Conservation (phyloP, 1,140 invertebrate genomes). For the Eciton burchellii region DNA sequence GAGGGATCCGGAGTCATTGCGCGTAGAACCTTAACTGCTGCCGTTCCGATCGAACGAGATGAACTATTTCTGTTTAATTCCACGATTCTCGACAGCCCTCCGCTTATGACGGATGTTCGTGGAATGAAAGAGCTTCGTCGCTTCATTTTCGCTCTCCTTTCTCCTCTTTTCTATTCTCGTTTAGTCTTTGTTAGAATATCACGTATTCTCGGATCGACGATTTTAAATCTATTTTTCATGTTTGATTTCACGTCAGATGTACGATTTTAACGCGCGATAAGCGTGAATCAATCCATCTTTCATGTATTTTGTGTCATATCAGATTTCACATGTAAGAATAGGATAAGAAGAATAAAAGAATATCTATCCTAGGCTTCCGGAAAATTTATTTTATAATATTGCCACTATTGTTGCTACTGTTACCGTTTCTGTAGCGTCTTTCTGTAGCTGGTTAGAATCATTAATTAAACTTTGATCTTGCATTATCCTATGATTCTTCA, state of each 20-base stretch:
- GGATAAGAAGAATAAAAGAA: too few species aligned
- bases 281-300: not conserved
- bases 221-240: constrained; percentile 3
- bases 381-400: not conserved
- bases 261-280: constrained; percentile 7
- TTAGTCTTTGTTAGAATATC: not conserved
- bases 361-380: too few species aligned
- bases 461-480: too few species aligned
- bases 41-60: constrained; percentile 32
- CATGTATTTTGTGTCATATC: too few species aligned
- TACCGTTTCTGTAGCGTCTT: not conserved
- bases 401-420: too few species aligned
- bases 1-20: constrained; percentile 60
- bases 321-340: too few species aligned
- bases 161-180: not conserved
- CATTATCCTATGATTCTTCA: too few species aligned
- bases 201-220: not conserved
- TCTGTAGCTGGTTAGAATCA: too few species aligned
- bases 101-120: constrained; percentile 23
- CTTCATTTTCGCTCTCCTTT: not conserved
- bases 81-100: constrained; percentile 26
- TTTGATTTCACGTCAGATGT: not conserved
- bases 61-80: constrained; percentile 66
- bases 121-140: not conserved
- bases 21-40: constrained; percentile 61